Base-by-base conservation (phyloP, 2,888 invertebrate genomes). In the Drosophila niveifrons region DNA sequence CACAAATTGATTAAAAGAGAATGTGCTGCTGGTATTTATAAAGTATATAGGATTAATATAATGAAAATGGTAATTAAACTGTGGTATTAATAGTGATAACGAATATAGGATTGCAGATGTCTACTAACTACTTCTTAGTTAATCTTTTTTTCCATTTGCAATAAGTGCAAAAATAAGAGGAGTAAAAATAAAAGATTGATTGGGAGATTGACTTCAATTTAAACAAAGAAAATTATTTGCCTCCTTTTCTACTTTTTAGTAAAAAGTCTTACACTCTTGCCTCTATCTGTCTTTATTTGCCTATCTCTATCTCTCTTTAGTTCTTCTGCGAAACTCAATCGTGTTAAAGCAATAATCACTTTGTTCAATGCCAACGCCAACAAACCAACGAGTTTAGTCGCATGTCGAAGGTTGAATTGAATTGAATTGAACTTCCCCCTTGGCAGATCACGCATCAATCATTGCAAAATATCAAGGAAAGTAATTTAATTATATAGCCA, bases 361-460 rank as follows among this genome's bases (percentile, higher is more conserved):
- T 41, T 28, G 11, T 11, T 39, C 66, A 66, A 72, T 66, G 71
- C 29, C 31, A 47, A 39, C 2, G 23, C 18, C 23, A n/a, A 23
- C 23, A 6, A 23, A 23, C 23, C 23, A 23, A 23, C 23, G 6
- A 36, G 58, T 13, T 28, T 17, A 36, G 36, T n/a, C 36, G 36
- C 36, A 39, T 28, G 46, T 68, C 51, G 50, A 72, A 65, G 48
- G 50, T 57, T 23, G 23, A 23, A 23, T 23, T 23, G 23, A 66
- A 76, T 73, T 69, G 46, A 68, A 48, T 80, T 79, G 68, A 68
- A 79, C 63, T 61, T 67, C 47, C 50, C 36, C 28, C 31, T 29
- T 31, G 29, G 15, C 67, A 65, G 72, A 66, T 67, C 72, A 55
- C 62, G 59, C 63, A 68, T 67, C 72, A 72, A 79, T 77, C 80